Evolutionary conservation across 2,797 vertebrate genomes (phyloP).

Genomic region (Harpagifer antarcticus): DNA sequence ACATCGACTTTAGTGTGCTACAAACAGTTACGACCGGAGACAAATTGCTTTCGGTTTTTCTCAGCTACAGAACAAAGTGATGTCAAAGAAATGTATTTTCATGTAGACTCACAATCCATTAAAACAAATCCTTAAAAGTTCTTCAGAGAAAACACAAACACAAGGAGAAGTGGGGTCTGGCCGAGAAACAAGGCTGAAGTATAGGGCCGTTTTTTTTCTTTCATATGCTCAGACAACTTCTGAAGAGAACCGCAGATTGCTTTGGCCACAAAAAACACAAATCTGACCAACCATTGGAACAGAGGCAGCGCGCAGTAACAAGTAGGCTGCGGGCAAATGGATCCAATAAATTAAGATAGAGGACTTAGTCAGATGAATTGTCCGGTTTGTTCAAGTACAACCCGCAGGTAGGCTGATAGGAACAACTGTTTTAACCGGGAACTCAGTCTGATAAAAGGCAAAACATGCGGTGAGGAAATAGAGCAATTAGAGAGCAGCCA

Average conservation of each 20-base stretch:
- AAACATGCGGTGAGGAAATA: conserved; percentile 70
- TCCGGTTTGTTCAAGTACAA: conserved; percentile 52
- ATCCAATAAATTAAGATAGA: conserved; percentile 54
- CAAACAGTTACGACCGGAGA: conserved; percentile 58
- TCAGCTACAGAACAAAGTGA: conserved; percentile 22
- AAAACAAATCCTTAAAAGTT: conserved; percentile 41
- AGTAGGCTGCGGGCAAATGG: conserved; percentile 39
- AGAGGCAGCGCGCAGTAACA: conserved; percentile 17
- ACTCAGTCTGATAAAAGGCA: conserved; percentile 72
- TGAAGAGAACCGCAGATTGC: conserved; percentile 21
- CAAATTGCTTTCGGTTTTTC: conserved; percentile 43
- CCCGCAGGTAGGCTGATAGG: conserved; percentile 62
- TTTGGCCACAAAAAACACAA: conserved; percentile 45
- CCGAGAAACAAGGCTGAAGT: conserved; percentile 17
- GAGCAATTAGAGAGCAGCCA: conserved; percentile 83
- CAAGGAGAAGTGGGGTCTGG: conserved; percentile 15
- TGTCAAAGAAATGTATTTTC: conserved; percentile 51
- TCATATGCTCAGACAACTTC: not conserved
- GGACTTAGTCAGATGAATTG: conserved; percentile 55
- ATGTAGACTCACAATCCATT: conserved; percentile 35
- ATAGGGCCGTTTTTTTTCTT: conserved; percentile 12
- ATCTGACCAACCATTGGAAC: conserved; percentile 40
- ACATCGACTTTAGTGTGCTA: conserved; percentile 26
- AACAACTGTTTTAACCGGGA: conserved; percentile 65
- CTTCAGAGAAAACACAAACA: conserved; percentile 40